Conservation (phyloP, 2,888 invertebrate species). For the Nephrotoma flavescens region DNA sequence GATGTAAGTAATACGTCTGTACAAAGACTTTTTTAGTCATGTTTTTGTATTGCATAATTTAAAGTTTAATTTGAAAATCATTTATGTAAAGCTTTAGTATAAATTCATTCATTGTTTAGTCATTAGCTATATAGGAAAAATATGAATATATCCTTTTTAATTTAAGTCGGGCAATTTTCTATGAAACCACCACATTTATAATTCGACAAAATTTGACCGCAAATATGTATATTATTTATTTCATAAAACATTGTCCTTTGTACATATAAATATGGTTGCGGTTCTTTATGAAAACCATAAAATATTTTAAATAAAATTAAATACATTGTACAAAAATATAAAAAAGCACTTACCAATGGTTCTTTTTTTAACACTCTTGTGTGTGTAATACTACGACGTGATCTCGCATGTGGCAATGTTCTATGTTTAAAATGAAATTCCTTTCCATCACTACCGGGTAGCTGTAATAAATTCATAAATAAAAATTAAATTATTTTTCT, state of each 20-base stretch:
- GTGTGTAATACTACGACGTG: slow-evolving; percentile 78
- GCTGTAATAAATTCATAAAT: slow-evolving; percentile 39
- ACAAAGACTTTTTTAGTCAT: too few species aligned
- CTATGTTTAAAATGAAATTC: slow-evolving; percentile 92
- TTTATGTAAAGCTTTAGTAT: too few species aligned
- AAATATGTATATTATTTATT: background rate
- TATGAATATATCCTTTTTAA: too few species aligned
- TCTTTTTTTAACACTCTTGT: slow-evolving; percentile 77
- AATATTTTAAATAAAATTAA: background rate
- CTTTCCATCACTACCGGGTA: slow-evolving; percentile 64
- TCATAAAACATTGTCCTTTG: background rate
- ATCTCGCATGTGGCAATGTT: slow-evolving; percentile 77
- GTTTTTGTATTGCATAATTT: too few species aligned
- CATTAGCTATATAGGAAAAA: too few species aligned
- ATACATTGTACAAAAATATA: background rate
- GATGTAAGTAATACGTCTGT: too few species aligned
- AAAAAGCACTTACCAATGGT: slow-evolving; percentile 62
- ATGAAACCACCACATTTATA: background rate
- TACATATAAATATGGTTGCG: too few species aligned
- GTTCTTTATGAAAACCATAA: background rate
- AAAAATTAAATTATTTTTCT: background rate
- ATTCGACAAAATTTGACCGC: background rate
- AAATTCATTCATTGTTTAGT: too few species aligned
- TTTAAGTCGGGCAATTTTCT: too few species aligned
- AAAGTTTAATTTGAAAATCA: too few species aligned